Percentiles rank a stretch among this genome's conserved stretches.
Conservation (phyloP, 2,113 vertebrate genomes). For the Leuciscus idus region DNA sequence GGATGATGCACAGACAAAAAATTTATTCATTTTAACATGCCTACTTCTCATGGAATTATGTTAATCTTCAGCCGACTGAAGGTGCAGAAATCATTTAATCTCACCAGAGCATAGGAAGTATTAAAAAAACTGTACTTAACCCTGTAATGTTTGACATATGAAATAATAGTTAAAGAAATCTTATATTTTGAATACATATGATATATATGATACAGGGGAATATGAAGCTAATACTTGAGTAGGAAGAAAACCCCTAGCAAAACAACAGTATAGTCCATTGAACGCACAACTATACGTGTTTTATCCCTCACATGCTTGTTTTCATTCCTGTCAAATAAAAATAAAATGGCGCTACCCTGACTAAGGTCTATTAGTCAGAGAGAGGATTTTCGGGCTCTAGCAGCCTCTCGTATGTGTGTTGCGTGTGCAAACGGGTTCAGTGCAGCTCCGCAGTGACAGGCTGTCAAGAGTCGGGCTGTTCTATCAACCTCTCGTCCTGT, state of each 20-base stretch:
- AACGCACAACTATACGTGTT: too few relatives aligned
- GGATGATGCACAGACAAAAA: not conserved
- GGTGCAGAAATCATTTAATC: not conserved
- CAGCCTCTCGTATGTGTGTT: not conserved
- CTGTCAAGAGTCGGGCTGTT: constrained; percentile 4
- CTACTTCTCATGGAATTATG: not conserved
- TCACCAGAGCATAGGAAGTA: not conserved
- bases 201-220: too few relatives aligned
- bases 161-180: too few relatives aligned
- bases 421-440: not conserved
- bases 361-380: not conserved
- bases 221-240: too few relatives aligned
- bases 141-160: too few relatives aligned
- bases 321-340: too few relatives aligned
- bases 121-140: too few relatives aligned
- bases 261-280: too few relatives aligned
- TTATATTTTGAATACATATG: too few relatives aligned
- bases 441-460: not conserved
- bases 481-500: constrained; percentile 3
- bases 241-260: too few relatives aligned
- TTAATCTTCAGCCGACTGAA: not conserved
- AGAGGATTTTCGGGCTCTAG: not conserved
- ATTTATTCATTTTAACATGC: not conserved
- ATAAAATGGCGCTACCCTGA: too few relatives aligned
- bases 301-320: too few relatives aligned